These are phyloP conservation scores for Lepidurus packardi DNA, from an alignment of 1,140 invertebrate species.

Conservation along the genomic window DNA sequence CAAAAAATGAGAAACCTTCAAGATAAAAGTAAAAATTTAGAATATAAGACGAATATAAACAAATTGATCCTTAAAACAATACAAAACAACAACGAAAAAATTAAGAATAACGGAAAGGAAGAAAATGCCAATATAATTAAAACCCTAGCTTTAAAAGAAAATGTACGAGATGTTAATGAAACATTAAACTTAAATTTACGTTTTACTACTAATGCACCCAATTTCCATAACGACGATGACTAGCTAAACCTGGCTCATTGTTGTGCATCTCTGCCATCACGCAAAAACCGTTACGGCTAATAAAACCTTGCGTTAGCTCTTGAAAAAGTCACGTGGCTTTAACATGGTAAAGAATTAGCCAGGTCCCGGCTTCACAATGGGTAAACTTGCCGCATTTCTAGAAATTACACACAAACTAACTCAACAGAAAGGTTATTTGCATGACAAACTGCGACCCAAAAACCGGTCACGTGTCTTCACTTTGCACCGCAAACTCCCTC, in stretches of 20 bases:
- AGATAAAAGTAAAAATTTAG: too few relatives aligned
- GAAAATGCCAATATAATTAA: too few relatives aligned
- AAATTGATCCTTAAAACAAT: too few relatives aligned
- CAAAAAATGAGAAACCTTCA: too few relatives aligned
- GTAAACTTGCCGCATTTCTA: background rate
- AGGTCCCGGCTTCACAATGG: background rate
- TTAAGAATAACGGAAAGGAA: too few relatives aligned
- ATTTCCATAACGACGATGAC: background rate
- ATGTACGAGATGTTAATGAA: too few relatives aligned
- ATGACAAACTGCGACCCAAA: background rate
- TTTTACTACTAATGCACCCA: too few relatives aligned
- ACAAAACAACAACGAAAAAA: too few relatives aligned
- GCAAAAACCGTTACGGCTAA: background rate
- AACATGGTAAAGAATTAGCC: constrained; percentile 1
- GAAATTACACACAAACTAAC: constrained; percentile 3
- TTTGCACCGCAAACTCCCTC: constrained; percentile 1
- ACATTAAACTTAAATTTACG: too few relatives aligned
- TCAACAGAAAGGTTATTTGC: background rate
- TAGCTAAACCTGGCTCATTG: background rate
- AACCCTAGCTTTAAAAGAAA: too few relatives aligned
- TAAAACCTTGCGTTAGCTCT: background rate
- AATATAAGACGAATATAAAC: too few relatives aligned
- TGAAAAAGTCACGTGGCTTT: constrained; percentile 1
- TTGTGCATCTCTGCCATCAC: background rate
- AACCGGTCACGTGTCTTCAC: constrained; percentile 7